These are phyloP conservation scores for Macrobrachium rosenbergii DNA, from an alignment of 1,140 invertebrate genomes.

Conservation along the genomic window DNA sequence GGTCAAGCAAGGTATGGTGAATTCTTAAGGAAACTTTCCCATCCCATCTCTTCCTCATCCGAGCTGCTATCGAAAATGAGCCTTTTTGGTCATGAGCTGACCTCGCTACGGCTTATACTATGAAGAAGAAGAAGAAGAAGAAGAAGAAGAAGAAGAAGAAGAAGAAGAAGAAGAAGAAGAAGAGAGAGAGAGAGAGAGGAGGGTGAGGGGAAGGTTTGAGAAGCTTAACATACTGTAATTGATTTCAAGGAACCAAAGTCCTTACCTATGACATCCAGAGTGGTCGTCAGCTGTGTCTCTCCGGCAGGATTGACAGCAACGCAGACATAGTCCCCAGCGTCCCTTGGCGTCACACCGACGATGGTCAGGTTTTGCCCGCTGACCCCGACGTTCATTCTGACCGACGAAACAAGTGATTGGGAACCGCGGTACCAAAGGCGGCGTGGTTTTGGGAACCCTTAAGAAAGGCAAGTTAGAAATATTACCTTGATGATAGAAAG, in stretches of 20 bases:
- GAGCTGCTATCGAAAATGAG: too few relatives aligned
- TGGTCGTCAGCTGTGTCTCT: slow-evolving; percentile 49
- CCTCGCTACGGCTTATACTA: too few relatives aligned
- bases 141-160: too few relatives aligned
- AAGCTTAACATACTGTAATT: neutral
- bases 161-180: too few relatives aligned
- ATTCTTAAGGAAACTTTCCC: too few relatives aligned
- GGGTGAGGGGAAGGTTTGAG: neutral
- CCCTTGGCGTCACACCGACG: slow-evolving; percentile 34
- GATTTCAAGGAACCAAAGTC: neutral
- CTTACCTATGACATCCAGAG: slow-evolving; percentile 48
- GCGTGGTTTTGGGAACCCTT: slow-evolving; percentile 48
- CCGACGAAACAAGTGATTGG: slow-evolving; percentile 44
- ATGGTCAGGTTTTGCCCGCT: slow-evolving; percentile 39
- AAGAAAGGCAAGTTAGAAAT: neutral
- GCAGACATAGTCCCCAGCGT: slow-evolving; percentile 49
- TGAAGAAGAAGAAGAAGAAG: too few relatives aligned
- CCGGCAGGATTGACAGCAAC: slow-evolving; percentile 58
- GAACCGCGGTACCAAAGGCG: slow-evolving; percentile 50
- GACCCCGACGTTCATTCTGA: slow-evolving; percentile 18
- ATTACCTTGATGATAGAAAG: neutral
- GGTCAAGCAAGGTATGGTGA: too few relatives aligned
- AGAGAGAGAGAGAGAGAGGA: too few relatives aligned
- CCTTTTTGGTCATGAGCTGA: too few relatives aligned
- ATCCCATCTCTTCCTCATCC: too few relatives aligned